A percentile compares a stretch with the other conserved stretches of the same genome.
Conservation (phyloP, 37 sponge, comb jelly and placozoan species). For the Ephydatia muelleri region DNA sequence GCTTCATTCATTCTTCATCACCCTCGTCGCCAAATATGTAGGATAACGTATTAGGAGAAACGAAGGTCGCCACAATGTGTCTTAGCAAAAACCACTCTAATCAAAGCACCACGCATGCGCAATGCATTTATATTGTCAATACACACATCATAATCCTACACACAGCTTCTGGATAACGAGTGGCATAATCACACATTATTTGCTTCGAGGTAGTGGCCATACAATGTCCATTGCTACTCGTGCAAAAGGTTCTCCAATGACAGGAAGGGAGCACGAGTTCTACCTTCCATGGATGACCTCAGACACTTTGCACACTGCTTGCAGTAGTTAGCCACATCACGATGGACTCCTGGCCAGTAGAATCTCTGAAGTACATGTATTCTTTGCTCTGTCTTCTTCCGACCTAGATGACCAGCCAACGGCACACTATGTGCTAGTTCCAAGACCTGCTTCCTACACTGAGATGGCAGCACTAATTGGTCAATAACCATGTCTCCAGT, state of each 20-base stretch:
- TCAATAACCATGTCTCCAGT: conserved; percentile 7
- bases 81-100: too few relatives aligned
- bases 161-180: conserved; percentile 40
- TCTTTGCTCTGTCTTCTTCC: neutral
- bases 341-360: neutral
- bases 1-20: too few relatives aligned
- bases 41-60: too few relatives aligned
- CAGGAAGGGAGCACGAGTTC: conserved; percentile 25
- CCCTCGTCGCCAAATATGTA: too few relatives aligned
- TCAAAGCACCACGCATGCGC: too few relatives aligned
- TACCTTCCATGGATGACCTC: conserved; percentile 7
- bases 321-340: conserved; percentile 10
- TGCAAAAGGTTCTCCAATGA: conserved; percentile 24
- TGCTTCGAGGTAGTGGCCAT: conserved; percentile 24
- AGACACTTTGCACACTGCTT: conserved; percentile 22
- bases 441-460: conserved; percentile 11
- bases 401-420: conserved; percentile 25
- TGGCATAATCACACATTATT: conserved; percentile 41
- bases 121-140: too few relatives aligned
- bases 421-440: conserved; percentile 25
- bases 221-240: conserved; percentile 47
- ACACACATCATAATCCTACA: too few relatives aligned
- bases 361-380: conserved; percentile 1
- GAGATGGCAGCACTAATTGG: conserved; percentile 21
- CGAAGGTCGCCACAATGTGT: too few relatives aligned